Percentiles rank a stretch among this genome's conserved stretches.
Evolutionary conservation across 2,888 invertebrate genomes (phyloP).

Genomic region (Nesidiocoris tenuis): DNA sequence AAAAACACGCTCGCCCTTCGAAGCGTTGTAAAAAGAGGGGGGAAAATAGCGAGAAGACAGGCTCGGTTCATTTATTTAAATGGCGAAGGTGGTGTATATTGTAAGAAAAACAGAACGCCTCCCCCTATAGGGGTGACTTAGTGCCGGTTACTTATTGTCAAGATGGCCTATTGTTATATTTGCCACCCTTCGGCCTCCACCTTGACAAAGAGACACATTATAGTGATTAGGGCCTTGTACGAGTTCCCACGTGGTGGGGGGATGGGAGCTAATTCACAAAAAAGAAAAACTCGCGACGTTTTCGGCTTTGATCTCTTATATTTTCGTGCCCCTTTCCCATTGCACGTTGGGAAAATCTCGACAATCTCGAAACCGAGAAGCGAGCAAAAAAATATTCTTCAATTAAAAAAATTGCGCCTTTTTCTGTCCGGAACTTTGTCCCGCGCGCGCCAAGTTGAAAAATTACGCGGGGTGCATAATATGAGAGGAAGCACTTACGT

Average conservation of each 20-base stretch:
- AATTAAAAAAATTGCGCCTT: conserved; percentile 7
- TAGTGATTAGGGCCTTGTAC: conserved; percentile 23
- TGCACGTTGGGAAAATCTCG: conserved; percentile 6
- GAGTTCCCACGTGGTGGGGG: conserved; percentile 3
- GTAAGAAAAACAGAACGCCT: conserved; percentile 25
- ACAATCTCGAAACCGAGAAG: neutral
- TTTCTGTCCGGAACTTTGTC: conserved; percentile 5
- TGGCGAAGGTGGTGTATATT: conserved; percentile 39
- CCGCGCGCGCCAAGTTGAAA: conserved; percentile 1
- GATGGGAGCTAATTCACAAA: conserved; percentile 35
- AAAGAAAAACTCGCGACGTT: neutral
- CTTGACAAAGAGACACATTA: conserved; percentile 32
- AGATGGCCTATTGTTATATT: conserved; percentile 25
- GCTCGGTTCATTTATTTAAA: conserved; percentile 46
- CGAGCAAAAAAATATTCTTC: conserved; percentile 30
- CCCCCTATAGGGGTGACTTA: conserved; percentile 15
- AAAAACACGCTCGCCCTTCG: conserved; percentile 1
- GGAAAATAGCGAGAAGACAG: neutral
- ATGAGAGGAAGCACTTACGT: conserved; percentile 37
- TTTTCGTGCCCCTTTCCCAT: conserved; percentile 16
- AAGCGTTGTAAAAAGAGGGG: too few relatives aligned
- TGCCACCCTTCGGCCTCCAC: conserved; percentile 18
- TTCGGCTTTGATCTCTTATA: conserved; percentile 25
- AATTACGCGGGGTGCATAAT: conserved; percentile 11
- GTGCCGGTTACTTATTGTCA: conserved; percentile 40